phyloP scores from a whole-genome alignment of 2,113 vertebrate species.

The Stegostoma tigrinum region DNA sequence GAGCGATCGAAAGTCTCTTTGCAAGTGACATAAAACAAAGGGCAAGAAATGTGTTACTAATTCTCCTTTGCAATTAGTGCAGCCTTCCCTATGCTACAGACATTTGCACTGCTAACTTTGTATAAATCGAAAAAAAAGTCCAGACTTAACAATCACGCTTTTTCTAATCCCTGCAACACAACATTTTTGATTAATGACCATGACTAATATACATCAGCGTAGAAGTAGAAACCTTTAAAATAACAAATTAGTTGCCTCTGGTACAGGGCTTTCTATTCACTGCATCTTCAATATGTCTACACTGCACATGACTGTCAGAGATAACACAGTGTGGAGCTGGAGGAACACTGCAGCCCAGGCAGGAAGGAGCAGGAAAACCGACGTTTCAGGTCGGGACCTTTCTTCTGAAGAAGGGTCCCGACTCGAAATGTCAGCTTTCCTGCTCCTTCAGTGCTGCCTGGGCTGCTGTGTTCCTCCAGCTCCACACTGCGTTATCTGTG shows the following conservation, averaged over 20 bases:
- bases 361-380: no score
- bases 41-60: not conserved
- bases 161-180: not conserved
- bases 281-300: not conserved
- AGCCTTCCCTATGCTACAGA: no score
- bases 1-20: not conserved
- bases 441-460: no score
- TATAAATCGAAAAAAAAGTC: not conserved
- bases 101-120: not conserved
- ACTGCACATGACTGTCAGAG: no score
- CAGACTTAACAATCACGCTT: not conserved
- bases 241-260: not conserved
- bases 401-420: no score
- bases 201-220: not conserved
- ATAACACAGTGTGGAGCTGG: no score
- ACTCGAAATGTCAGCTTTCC: no score
- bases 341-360: no score
- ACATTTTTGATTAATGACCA: not conserved
- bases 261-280: not conserved
- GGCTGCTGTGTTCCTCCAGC: no score
- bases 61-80: not conserved
- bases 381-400: no score
- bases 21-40: not conserved
- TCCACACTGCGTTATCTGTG: no score
- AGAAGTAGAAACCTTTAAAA: not conserved